Conservation (phyloP, 2,113 vertebrate species). For the Ancistrus triradiatus region DNA sequence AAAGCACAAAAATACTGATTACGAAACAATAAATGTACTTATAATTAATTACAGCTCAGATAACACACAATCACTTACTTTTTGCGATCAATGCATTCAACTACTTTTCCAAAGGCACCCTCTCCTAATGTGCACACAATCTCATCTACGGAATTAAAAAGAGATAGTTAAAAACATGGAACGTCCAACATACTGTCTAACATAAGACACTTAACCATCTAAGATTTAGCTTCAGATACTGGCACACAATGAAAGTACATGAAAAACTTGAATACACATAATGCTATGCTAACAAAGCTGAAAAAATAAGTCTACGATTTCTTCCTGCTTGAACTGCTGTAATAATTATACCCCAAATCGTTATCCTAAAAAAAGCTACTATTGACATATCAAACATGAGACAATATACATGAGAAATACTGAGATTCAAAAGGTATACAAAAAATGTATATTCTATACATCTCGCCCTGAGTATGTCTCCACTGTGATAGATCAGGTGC, state of each 20-base stretch:
- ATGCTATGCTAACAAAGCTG: slow-evolving; percentile 18
- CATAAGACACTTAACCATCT: slow-evolving; percentile 6
- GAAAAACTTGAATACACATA: slow-evolving; percentile 23
- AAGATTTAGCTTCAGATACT: slow-evolving; percentile 24
- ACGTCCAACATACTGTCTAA: background rate
- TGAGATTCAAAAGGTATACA: slow-evolving; percentile 68
- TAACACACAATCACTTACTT: slow-evolving; percentile 60
- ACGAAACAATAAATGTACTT: background rate
- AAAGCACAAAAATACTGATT: background rate
- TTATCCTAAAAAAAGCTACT: slow-evolving; percentile 33
- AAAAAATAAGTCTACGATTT: slow-evolving; percentile 24
- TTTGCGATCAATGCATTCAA: slow-evolving; percentile 90
- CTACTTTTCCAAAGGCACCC: slow-evolving; percentile 97
- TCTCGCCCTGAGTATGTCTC: slow-evolving; percentile 95
- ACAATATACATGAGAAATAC: slow-evolving; percentile 72
- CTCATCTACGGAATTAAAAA: slow-evolving; percentile 88
- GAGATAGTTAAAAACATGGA: slow-evolving; percentile 54
- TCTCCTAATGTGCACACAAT: slow-evolving; percentile 94
- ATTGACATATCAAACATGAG: slow-evolving; percentile 15
- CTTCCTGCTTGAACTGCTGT: slow-evolving; percentile 20
- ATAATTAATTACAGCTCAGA: background rate
- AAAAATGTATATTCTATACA: slow-evolving; percentile 89
- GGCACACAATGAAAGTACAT: slow-evolving; percentile 17
- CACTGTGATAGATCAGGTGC: slow-evolving; percentile 96
- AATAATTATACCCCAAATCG: slow-evolving; percentile 36